Evolutionary conservation across 2,113 vertebrate species (phyloP).

Genomic region (Chaetodon auriga): DNA sequence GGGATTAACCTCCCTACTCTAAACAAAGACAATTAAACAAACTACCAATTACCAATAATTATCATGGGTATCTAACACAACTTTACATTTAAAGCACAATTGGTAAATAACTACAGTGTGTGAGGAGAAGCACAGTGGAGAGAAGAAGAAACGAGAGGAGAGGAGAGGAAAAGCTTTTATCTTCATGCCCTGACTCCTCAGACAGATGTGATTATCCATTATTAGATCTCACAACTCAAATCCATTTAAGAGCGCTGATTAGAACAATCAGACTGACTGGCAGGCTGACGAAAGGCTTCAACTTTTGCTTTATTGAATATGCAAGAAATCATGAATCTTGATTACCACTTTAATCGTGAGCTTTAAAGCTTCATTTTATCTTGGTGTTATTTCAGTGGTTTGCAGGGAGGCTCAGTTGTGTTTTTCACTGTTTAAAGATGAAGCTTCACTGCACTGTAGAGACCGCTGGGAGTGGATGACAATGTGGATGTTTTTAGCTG

Average conservation of each 20-base stretch:
- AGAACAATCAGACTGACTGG: constrained; percentile 51
- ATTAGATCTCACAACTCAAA: constrained; percentile 64
- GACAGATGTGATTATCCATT: constrained; percentile 69
- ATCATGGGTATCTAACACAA: neutral
- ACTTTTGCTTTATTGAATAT: constrained; percentile 41
- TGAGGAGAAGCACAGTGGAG: constrained; percentile 7
- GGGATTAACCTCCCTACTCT: neutral
- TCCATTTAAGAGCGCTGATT: constrained; percentile 53
- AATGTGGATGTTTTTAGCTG: neutral
- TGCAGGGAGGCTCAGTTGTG: neutral
- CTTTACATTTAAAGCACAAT: neutral
- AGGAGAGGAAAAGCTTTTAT: constrained; percentile 51
- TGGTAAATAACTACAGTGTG: constrained; percentile 20
- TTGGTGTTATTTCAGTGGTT: constrained; percentile 8
- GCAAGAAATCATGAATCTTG: constrained; percentile 31
- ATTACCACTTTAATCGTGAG: constrained; percentile 17
- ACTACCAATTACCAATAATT: neutral
- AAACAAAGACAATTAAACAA: neutral
- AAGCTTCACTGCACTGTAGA: neutral
- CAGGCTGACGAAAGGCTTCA: constrained; percentile 40
- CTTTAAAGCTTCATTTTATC: constrained; percentile 18
- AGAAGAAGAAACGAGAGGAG: neutral
- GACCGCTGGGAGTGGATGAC: neutral
- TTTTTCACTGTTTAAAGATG: constrained; percentile 23
- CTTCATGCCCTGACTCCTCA: constrained; percentile 41